These are phyloP conservation scores for Drosophila sturtevanti DNA, from an alignment of 1,140 invertebrate genomes.

Conservation along the genomic window DNA sequence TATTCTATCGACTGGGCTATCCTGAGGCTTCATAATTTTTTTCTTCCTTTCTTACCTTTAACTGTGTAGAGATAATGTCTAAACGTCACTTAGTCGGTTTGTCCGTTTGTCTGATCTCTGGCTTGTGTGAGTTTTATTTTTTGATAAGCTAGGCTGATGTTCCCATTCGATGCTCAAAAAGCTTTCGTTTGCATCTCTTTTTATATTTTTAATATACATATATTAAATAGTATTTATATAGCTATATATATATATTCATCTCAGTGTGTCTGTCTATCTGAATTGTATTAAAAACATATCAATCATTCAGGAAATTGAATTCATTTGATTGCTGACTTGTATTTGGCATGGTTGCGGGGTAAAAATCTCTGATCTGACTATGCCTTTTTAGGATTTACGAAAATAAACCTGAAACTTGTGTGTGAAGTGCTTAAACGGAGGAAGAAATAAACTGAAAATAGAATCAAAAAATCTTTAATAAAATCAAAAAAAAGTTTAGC, in stretches of 20 bases:
- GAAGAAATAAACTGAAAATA: background rate
- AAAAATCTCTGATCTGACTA: constrained; percentile 16
- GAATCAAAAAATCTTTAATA: background rate
- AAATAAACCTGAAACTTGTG: background rate
- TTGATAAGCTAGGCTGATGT: constrained; percentile 43
- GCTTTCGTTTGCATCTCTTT: constrained; percentile 21
- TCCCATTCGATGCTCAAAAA: constrained; percentile 40
- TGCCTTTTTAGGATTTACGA: constrained; percentile 16
- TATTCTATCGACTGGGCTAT: constrained; percentile 1
- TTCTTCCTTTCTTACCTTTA: background rate
- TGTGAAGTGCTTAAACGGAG: constrained; percentile 9
- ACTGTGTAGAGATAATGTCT: background rate
- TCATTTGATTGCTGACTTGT: constrained; percentile 37
- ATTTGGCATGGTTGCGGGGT: constrained; percentile 16
- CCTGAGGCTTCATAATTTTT: background rate
- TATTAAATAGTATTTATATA: background rate
- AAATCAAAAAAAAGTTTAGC: constrained; percentile 6
- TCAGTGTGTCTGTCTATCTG: too few relatives aligned
- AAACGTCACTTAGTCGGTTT: background rate
- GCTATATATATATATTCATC: constrained; percentile 11
- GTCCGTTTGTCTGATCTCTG: constrained; percentile 18
- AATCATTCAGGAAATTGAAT: constrained; percentile 37
- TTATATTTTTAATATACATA: constrained; percentile 10
- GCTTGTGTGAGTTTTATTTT: background rate
- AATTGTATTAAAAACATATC: constrained; percentile 30